These are phyloP conservation scores for Condylostylus longicornis DNA, from an alignment of 1,140 invertebrate species.

Conservation along the genomic window DNA sequence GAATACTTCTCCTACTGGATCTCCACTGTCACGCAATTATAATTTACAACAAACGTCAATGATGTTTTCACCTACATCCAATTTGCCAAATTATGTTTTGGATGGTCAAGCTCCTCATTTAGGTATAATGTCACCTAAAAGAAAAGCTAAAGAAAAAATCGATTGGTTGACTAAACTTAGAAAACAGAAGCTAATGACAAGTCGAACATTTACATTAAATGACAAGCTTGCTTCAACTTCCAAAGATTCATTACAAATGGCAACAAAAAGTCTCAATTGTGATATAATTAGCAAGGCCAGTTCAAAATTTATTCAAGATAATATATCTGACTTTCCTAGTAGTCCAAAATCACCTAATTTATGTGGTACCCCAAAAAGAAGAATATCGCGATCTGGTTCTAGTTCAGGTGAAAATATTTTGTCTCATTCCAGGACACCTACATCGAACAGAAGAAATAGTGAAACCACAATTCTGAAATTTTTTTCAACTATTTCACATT, in stretches of 20 bases:
- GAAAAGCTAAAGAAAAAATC: slow-evolving; percentile 42
- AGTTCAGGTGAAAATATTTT: not conserved
- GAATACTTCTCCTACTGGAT: not conserved
- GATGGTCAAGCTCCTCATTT: slow-evolving; percentile 61
- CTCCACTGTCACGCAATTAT: not conserved
- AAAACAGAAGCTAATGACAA: slow-evolving; percentile 36
- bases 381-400: slow-evolving; percentile 15
- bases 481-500: slow-evolving; percentile 13
- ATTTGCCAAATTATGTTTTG: slow-evolving; percentile 60
- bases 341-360: slow-evolving; percentile 15
- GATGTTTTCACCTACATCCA: slow-evolving; percentile 48
- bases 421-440: slow-evolving; percentile 18
- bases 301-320: no score
- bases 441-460: slow-evolving; percentile 26
- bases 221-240: slow-evolving; percentile 9
- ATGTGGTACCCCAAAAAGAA: slow-evolving; percentile 18
- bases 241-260: slow-evolving; percentile 17
- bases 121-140: slow-evolving; percentile 48
- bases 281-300: not conserved
- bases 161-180: slow-evolving; percentile 57
- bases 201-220: slow-evolving; percentile 14
- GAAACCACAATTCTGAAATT: slow-evolving; percentile 27
- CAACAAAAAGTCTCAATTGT: slow-evolving; percentile 8
- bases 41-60: slow-evolving; percentile 8
- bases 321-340: slow-evolving; percentile 13